Conservation (phyloP, 1,140 invertebrate species). For the Aphis gossypii region DNA sequence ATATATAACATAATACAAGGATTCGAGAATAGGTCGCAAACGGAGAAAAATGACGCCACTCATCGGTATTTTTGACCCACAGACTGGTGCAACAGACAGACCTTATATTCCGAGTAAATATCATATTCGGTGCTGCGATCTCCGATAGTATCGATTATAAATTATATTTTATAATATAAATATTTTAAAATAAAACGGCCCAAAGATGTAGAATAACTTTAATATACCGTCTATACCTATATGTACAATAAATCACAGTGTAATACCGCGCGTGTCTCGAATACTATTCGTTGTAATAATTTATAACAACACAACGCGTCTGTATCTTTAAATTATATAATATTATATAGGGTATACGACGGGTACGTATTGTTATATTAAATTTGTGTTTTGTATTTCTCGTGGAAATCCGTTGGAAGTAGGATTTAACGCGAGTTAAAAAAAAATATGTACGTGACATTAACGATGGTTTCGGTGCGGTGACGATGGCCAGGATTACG, state of each 20-base stretch:
- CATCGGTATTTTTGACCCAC: neutral
- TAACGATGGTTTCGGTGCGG: neutral
- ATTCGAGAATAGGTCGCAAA: neutral
- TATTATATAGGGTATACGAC: neutral
- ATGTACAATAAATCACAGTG: neutral
- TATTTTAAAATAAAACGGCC: neutral
- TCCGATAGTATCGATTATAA: neutral
- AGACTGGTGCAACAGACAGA: neutral
- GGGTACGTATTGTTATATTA: neutral
- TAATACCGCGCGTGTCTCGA: neutral
- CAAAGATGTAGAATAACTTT: neutral
- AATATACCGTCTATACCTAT: too few relatives aligned
- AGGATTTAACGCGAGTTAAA: neutral
- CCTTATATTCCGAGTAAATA: neutral
- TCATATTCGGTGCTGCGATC: neutral
- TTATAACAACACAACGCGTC: neutral
- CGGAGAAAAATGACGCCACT: neutral
- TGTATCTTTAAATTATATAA: neutral
- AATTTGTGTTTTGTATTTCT: neutral
- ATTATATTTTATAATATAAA: neutral
- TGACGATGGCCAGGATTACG: neutral
- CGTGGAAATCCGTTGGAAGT: neutral
- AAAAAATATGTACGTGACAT: constrained; percentile 1
- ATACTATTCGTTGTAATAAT: neutral
- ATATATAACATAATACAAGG: neutral